Conservation (phyloP, 2,113 vertebrate genomes). For the Arothron firmamentum region DNA sequence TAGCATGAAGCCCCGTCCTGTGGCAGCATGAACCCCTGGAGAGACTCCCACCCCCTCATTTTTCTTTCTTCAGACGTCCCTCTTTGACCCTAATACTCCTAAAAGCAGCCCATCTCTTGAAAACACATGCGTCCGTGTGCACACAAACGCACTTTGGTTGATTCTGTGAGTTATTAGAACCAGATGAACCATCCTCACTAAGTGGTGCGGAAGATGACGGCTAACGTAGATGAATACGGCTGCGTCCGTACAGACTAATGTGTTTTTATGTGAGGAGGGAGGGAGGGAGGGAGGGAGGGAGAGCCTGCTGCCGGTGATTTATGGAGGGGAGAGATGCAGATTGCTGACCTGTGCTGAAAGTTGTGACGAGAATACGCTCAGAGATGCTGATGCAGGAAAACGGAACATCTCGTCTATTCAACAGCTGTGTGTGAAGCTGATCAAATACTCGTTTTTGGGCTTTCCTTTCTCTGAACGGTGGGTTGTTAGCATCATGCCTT, state of each 20-base stretch:
- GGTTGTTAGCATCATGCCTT: no score
- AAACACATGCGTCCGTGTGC: not conserved
- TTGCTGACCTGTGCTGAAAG: slow-evolving; percentile 23
- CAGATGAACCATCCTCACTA: slow-evolving; percentile 46
- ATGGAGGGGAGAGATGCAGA: slow-evolving; percentile 18
- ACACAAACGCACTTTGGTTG: slow-evolving; percentile 8
- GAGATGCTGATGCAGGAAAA: slow-evolving; percentile 11
- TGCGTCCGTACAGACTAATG: slow-evolving; percentile 16
- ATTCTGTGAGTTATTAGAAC: slow-evolving; percentile 43
- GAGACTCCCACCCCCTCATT: slow-evolving; percentile 13
- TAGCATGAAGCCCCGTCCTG: slow-evolving; percentile 34
- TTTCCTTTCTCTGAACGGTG: no score
- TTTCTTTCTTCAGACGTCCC: slow-evolving; percentile 21
- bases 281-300: not conserved
- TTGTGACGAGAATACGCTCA: not conserved
- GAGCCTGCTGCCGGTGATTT: slow-evolving; percentile 24
- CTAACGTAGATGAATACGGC: slow-evolving; percentile 37
- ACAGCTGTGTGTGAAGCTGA: no score
- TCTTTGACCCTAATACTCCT: slow-evolving; percentile 35
- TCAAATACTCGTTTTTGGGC: no score
- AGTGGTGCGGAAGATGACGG: slow-evolving; percentile 41
- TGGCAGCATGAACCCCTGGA: slow-evolving; percentile 31
- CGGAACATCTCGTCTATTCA: no score
- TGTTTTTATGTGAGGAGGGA: slow-evolving; percentile 16
- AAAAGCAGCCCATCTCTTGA: slow-evolving; percentile 2